Conservation (phyloP, 2,797 vertebrate genomes). For the Chloroceryle inda region DNA sequence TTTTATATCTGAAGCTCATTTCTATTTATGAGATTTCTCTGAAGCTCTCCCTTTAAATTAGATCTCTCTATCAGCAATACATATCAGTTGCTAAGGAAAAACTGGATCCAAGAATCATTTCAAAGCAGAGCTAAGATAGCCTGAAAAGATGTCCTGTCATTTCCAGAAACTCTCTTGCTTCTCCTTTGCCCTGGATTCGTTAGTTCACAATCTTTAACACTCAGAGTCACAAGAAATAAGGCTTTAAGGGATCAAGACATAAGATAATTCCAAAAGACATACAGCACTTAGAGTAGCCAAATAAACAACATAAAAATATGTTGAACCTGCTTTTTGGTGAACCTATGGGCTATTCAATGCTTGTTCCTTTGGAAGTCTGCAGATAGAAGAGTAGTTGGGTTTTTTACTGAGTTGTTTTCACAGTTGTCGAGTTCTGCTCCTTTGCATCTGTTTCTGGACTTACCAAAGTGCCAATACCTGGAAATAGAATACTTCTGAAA, state of each 20-base stretch:
- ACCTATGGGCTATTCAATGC: not conserved
- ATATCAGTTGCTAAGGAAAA: not conserved
- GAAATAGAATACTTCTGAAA: not conserved
- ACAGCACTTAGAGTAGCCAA: not conserved
- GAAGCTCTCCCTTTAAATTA: not conserved
- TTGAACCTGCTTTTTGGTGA: not conserved
- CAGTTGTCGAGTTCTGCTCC: not conserved
- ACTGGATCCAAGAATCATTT: not conserved
- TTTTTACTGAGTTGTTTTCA: not conserved
- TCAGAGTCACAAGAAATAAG: constrained; percentile 17
- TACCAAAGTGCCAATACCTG: not conserved
- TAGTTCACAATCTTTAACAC: not conserved
- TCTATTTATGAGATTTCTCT: constrained; percentile 6
- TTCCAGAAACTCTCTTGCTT: not conserved
- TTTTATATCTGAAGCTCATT: not conserved
- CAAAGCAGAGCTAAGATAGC: not conserved
- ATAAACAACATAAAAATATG: not conserved
- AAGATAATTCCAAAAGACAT: not conserved
- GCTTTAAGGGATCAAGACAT: not conserved
- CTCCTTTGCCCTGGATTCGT: not conserved
- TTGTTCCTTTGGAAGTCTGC: not conserved
- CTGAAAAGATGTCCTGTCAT: constrained; percentile 18
- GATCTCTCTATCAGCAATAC: not conserved
- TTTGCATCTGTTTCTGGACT: not conserved
- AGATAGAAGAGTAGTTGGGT: not conserved